A percentile compares a stretch with the other conserved stretches of the same genome.
These are phyloP conservation scores for Philotrypesis tridentata DNA, from an alignment of 1,140 invertebrate genomes.

Conservation along the genomic window DNA sequence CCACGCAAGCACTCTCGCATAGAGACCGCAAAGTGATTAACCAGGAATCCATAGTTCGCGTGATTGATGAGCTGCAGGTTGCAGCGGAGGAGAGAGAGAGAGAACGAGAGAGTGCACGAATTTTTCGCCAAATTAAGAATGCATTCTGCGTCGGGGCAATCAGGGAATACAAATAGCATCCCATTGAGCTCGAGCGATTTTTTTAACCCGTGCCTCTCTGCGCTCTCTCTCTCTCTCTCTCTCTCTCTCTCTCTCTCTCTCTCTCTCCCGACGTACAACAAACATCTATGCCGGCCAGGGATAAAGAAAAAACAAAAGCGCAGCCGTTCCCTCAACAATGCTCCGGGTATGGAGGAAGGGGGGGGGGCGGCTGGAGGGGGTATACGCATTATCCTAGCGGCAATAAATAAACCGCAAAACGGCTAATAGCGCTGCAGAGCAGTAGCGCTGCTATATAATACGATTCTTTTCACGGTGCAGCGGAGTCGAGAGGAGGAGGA, in stretches of 20 bases:
- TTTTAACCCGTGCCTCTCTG: not conserved
- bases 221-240: too few species aligned
- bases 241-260: too few species aligned
- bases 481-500: too few species aligned
- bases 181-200: not conserved
- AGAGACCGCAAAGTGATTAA: not conserved
- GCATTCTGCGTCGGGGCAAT: not conserved
- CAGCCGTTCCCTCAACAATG: slow-evolving; percentile 2
- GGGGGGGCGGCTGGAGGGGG: too few species aligned
- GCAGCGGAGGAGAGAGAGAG: too few species aligned
- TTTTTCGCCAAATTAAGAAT: not conserved
- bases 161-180: not conserved
- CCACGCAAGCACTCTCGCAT: not conserved
- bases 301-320: not conserved
- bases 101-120: not conserved
- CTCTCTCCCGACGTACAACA: too few species aligned
- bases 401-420: slow-evolving; percentile 34
- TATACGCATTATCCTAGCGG: not conserved
- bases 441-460: slow-evolving; percentile 8
- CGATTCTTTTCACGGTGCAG: slow-evolving; percentile 26
- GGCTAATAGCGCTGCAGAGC: not conserved
- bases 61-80: not conserved
- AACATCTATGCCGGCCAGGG: not conserved
- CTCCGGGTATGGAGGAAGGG: not conserved
- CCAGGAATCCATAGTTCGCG: not conserved